Conservation (phyloP, 2,113 vertebrate genomes). For the Ahaetulla prasina region DNA sequence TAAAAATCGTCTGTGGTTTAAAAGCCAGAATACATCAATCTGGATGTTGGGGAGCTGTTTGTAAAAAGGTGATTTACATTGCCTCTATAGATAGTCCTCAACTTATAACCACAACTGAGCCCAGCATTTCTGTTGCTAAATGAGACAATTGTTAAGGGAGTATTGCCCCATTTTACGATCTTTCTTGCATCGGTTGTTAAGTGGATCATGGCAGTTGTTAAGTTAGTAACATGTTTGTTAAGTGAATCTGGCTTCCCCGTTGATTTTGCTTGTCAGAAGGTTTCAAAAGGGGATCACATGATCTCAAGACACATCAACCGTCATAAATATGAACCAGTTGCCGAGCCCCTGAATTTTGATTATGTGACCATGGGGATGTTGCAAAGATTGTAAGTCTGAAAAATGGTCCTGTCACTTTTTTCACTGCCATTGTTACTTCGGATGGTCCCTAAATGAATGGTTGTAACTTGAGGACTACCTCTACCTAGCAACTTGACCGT, state of each 20-base stretch:
- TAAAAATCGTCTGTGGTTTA: background rate
- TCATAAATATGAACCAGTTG: background rate
- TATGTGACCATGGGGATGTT: background rate
- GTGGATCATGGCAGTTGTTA: background rate
- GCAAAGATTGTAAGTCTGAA: background rate
- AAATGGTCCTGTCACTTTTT: background rate
- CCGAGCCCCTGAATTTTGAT: background rate
- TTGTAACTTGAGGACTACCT: background rate
- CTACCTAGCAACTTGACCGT: slow-evolving; percentile 42
- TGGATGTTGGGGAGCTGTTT: background rate
- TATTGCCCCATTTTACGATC: background rate
- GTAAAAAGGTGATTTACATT: slow-evolving; percentile 21
- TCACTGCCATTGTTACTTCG: background rate
- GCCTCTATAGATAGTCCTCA: background rate
- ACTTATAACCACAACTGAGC: background rate
- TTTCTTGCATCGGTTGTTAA: background rate
- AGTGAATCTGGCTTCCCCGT: background rate
- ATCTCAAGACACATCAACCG: background rate
- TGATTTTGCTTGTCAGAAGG: background rate
- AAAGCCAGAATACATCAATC: background rate
- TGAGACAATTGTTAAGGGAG: background rate
- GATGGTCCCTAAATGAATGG: background rate
- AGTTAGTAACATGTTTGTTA: background rate
- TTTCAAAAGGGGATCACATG: background rate
- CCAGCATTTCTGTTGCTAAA: background rate